Evolutionary conservation across 2,113 vertebrate genomes (phyloP).

Genomic region (Takifugu flavidus): DNA sequence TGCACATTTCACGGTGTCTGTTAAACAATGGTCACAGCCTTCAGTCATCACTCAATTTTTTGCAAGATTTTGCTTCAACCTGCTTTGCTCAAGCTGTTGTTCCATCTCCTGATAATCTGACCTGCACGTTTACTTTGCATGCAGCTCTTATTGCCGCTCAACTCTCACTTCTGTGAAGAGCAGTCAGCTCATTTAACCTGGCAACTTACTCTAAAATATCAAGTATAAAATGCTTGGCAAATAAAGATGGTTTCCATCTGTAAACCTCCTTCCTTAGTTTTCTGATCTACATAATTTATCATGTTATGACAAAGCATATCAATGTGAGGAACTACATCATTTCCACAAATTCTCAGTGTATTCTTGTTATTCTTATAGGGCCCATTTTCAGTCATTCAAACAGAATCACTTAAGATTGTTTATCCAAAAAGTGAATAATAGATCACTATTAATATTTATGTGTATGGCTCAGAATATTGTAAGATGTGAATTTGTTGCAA

Average conservation of each 20-base stretch:
- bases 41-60: not conserved
- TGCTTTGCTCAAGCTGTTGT: not conserved
- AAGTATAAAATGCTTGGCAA: not conserved
- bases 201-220: slow-evolving; percentile 18
- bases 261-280: no score
- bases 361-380: no score
- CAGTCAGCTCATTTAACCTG: slow-evolving; percentile 15
- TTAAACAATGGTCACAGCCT: not conserved
- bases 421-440: no score
- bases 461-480: not conserved
- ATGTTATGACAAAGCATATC: no score
- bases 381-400: no score
- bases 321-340: not conserved
- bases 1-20: not conserved
- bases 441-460: no score
- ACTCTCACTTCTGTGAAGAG: not conserved
- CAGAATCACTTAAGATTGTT: no score
- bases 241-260: no score
- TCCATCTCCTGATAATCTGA: no score
- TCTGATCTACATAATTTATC: no score
- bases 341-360: not conserved
- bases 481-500: no score
- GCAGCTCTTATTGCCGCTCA: not conserved
- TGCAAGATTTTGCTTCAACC: slow-evolving; percentile 1
- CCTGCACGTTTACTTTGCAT: no score